These are phyloP conservation scores for Cyanoderma ruficeps DNA, from an alignment of 2,113 vertebrate species.

Conservation along the genomic window DNA sequence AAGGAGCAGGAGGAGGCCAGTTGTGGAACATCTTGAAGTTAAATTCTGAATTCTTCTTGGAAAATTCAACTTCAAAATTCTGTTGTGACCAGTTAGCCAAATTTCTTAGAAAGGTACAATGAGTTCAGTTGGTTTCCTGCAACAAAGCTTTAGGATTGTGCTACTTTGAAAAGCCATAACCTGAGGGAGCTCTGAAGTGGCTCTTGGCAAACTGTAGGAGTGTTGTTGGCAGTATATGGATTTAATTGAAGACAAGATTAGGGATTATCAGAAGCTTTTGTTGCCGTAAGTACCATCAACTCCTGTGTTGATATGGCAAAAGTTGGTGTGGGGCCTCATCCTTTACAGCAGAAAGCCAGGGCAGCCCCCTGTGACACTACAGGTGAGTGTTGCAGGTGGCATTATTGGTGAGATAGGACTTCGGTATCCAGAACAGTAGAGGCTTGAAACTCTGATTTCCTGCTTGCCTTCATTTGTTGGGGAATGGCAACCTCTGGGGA, in stretches of 20 bases:
- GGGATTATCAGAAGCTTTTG: background rate
- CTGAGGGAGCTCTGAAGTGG: background rate
- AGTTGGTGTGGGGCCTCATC: background rate
- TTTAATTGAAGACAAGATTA: background rate
- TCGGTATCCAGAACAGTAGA: background rate
- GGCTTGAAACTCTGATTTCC: background rate
- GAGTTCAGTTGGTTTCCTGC: background rate
- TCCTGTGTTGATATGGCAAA: background rate
- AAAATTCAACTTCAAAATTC: background rate
- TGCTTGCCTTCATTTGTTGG: background rate
- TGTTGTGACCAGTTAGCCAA: background rate
- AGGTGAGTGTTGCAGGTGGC: background rate
- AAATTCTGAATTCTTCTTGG: background rate
- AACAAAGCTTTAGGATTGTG: background rate
- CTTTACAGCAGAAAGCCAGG: background rate
- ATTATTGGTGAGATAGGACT: background rate
- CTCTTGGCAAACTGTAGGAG: background rate
- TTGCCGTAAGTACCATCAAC: background rate
- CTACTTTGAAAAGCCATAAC: background rate
- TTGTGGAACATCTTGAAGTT: background rate
- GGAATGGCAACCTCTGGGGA: background rate
- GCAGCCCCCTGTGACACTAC: rapidly evolving
- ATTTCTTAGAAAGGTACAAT: background rate
- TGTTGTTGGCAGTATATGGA: background rate
- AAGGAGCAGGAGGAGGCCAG: background rate